These are phyloP conservation scores for Etia nguti DNA, from an alignment of 2,113 vertebrate genomes.

Conservation along the genomic window DNA sequence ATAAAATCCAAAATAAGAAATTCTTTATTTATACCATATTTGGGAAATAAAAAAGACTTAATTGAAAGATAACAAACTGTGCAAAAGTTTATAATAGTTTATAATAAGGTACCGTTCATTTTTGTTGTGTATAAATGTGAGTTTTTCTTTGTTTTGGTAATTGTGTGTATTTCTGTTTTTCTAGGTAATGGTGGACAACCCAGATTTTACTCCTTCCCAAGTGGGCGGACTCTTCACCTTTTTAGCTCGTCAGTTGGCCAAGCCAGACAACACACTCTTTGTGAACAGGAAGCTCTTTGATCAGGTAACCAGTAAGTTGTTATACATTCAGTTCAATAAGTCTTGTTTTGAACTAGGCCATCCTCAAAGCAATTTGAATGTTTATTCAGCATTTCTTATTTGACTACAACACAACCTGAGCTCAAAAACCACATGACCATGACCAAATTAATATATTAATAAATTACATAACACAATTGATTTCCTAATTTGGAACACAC, in stretches of 20 bases:
- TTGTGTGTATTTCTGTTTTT: neutral
- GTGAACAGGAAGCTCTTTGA: conserved; percentile 97
- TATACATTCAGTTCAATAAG: neutral
- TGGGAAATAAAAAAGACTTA: neutral
- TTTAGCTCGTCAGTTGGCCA: conserved; percentile 92
- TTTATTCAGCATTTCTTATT: neutral
- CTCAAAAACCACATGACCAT: neutral
- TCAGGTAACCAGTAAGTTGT: conserved; percentile 75
- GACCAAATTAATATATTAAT: rapidly evolving
- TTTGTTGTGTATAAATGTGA: neutral
- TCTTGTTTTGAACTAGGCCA: rapidly evolving
- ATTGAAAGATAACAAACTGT: neutral
- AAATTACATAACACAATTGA: neutral
- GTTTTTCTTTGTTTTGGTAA: neutral
- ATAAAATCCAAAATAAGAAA: neutral
- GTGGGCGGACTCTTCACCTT: conserved; percentile 98
- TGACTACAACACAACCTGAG: neutral
- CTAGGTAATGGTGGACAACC: conserved; percentile 98
- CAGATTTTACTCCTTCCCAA: conserved; percentile 94
- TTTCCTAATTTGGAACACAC: neutral
- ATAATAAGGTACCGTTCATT: rapidly evolving
- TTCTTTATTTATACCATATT: rapidly evolving
- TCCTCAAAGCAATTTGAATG: neutral
- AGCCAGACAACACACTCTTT: conserved; percentile 95
- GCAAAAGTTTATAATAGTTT: no score